These are phyloP conservation scores for Caerostris darwini DNA, from an alignment of 1,140 invertebrate genomes.

Conservation along the genomic window DNA sequence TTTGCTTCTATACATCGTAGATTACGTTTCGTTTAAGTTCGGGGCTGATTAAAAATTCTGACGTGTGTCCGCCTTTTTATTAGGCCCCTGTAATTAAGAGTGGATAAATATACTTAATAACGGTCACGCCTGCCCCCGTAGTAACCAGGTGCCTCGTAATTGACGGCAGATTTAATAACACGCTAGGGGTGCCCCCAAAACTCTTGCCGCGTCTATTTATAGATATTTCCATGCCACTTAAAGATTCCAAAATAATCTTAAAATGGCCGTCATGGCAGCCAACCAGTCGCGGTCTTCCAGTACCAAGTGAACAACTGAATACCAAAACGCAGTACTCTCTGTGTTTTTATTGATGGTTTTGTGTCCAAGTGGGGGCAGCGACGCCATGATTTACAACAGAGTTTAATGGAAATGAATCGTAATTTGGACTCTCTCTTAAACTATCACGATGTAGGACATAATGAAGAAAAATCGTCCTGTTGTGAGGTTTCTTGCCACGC, in stretches of 20 bases:
- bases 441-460: neutral
- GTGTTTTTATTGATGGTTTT: neutral
- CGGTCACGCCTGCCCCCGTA: neutral
- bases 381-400: neutral
- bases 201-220: neutral
- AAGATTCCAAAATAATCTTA: neutral
- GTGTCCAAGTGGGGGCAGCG: neutral
- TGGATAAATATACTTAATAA: neutral
- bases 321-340: neutral
- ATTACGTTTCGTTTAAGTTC: neutral
- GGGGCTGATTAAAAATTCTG: neutral
- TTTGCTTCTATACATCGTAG: neutral
- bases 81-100: neutral
- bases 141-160: neutral
- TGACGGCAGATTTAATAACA: neutral
- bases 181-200: neutral
- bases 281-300: neutral
- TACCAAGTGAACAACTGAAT: neutral
- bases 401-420: constrained; percentile 20
- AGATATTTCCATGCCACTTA: neutral
- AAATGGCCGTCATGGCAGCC: neutral
- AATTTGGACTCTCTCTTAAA: neutral
- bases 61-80: neutral
- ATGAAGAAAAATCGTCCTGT: neutral
- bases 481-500: neutral